A percentile compares a stretch with the other conserved stretches of the same genome.
Evolutionary conservation across 2,888 invertebrate genomes (phyloP).

Genomic region (Acrobasis repandana): DNA sequence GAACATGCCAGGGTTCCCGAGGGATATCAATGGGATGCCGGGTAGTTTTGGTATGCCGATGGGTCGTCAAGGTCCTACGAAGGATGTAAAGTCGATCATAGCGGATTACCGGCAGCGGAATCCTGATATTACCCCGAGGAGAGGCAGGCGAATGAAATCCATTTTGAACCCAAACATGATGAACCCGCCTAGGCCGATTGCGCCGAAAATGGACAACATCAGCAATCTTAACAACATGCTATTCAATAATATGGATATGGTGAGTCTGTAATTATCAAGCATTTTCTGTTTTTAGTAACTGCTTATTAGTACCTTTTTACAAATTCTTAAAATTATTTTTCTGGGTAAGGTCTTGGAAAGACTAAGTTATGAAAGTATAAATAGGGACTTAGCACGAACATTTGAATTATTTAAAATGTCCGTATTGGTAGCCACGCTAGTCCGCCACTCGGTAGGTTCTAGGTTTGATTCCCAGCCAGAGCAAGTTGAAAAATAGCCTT

Average conservation of each 20-base stretch:
- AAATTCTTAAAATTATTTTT: too few relatives aligned
- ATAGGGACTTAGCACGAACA: too few relatives aligned
- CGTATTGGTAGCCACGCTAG: too few relatives aligned
- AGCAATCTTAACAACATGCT: conserved; percentile 65
- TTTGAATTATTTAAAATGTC: too few relatives aligned
- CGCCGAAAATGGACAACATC: conserved; percentile 67
- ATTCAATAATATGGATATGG: conserved; percentile 78
- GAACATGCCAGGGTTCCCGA: conserved; percentile 67
- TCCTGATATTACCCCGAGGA: conserved; percentile 87
- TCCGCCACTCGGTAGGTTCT: too few relatives aligned
- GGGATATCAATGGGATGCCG: conserved; percentile 82
- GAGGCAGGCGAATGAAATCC: conserved; percentile 85
- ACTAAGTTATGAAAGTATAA: too few relatives aligned
- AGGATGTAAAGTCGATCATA: conserved; percentile 91
- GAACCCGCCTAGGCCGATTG: conserved; percentile 69
- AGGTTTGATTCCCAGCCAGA: too few relatives aligned
- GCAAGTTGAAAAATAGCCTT: too few relatives aligned
- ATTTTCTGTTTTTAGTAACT: background rate
- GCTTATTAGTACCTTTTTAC: too few relatives aligned
- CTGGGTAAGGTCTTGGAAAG: too few relatives aligned
- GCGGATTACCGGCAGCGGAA: conserved; percentile 91
- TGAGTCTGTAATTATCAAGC: conserved; percentile 45
- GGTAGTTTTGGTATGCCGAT: conserved; percentile 75
- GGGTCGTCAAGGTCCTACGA: conserved; percentile 89
- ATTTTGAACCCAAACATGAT: conserved; percentile 74